Percentiles rank a stretch among this genome's conserved stretches.
Conservation (phyloP, 2,797 vertebrate genomes). For the Neosilurus mollespiculum region DNA sequence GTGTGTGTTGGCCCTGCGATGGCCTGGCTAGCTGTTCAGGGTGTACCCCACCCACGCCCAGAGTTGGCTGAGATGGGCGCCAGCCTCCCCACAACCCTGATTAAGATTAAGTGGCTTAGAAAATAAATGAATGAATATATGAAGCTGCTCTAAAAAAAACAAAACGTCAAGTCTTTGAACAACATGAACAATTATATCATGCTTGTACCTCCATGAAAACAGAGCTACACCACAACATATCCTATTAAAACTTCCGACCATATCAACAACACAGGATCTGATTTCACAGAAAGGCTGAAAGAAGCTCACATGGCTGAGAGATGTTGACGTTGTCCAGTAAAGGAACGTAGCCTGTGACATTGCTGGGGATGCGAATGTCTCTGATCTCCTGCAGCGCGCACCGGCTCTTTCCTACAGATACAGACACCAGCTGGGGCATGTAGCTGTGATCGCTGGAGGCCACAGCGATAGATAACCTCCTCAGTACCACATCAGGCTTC, state of each 20-base stretch:
- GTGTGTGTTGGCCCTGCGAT: no score
- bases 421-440: conserved; percentile 96
- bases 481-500: conserved; percentile 91
- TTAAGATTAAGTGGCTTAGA: no score
- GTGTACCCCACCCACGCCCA: no score
- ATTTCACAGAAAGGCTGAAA: neutral
- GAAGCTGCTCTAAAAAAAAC: no score
- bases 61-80: no score
- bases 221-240: neutral
- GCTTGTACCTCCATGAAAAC: neutral
- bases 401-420: conserved; percentile 88
- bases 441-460: conserved; percentile 95
- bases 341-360: conserved; percentile 92
- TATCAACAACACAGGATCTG: neutral
- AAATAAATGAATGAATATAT: no score
- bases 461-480: conserved; percentile 91
- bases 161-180: no score
- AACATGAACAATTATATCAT: no score
- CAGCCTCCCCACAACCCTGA: no score
- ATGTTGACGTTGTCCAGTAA: conserved; percentile 96
- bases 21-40: no score
- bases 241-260: neutral
- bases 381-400: conserved; percentile 89
- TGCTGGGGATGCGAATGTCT: conserved; percentile 95
- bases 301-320: conserved; percentile 90